Evolutionary conservation across 2,888 invertebrate species (phyloP).

Genomic region (Torymus aiolomorphi): DNA sequence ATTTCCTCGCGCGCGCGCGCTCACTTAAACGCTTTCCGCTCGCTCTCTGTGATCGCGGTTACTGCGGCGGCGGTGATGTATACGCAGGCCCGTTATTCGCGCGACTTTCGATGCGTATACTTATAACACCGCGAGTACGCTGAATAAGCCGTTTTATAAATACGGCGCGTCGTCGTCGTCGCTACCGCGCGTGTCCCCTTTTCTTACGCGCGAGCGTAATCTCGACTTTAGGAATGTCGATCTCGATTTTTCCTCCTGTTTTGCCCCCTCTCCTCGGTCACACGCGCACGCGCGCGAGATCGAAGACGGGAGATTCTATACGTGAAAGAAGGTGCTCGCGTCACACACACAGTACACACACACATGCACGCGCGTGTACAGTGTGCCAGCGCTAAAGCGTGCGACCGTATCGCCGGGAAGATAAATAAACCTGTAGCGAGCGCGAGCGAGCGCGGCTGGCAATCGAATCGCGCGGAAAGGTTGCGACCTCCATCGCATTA

Average conservation of each 20-base stretch:
- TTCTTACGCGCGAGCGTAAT: conserved; percentile 12
- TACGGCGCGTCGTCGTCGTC: conserved; percentile 19
- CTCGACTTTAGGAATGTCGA: conserved; percentile 41
- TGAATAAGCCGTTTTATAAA: conserved; percentile 51
- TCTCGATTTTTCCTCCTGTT: conserved; percentile 33
- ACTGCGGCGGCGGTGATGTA: no score
- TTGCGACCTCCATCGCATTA: conserved; percentile 56
- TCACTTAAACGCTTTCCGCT: no score
- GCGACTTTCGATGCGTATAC: conserved; percentile 46
- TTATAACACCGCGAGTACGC: neutral
- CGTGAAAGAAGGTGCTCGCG: neutral
- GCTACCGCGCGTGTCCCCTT: conserved; percentile 9
- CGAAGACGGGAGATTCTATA: neutral
- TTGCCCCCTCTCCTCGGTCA: neutral
- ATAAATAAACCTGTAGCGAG: neutral
- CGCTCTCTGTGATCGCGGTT: neutral
- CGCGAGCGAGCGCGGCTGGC: neutral
- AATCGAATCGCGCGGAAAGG: conserved; percentile 32
- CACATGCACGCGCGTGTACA: neutral
- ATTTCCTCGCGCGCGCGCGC: no score
- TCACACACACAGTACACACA: neutral
- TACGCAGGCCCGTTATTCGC: conserved; percentile 49
- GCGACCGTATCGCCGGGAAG: no score
- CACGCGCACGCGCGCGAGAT: neutral
- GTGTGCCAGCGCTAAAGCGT: neutral